These are phyloP conservation scores for Oncorhynchus nerka DNA, from an alignment of 2,113 vertebrate species.

Conservation along the genomic window DNA sequence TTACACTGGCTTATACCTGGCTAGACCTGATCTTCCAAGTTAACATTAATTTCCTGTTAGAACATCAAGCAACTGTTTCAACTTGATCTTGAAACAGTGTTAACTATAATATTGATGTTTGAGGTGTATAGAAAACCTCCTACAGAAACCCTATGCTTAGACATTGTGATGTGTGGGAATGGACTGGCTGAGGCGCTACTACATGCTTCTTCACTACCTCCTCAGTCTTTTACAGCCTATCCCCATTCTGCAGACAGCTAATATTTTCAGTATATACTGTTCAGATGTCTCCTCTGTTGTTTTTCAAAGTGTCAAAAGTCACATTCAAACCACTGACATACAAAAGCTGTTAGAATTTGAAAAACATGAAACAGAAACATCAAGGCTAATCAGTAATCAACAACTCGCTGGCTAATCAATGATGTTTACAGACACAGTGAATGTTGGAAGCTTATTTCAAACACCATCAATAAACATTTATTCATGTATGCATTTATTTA, in stretches of 20 bases:
- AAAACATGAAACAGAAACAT: not conserved
- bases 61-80: not conserved
- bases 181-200: too few relatives aligned
- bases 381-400: not conserved
- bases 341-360: not conserved
- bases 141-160: not conserved
- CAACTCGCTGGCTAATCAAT: not conserved
- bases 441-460: not conserved
- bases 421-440: not conserved
- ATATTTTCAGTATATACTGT: not conserved
- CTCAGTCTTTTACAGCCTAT: too few relatives aligned
- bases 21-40: not conserved
- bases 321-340: not conserved
- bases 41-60: not conserved
- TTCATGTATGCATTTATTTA: not conserved
- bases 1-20: not conserved
- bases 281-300: not conserved
- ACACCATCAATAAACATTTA: not conserved
- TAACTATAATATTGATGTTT: not conserved
- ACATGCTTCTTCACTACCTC: too few relatives aligned
- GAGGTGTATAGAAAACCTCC: not conserved
- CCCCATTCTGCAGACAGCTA: too few relatives aligned
- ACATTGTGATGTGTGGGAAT: too few relatives aligned
- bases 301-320: not conserved
- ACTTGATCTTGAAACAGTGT: not conserved